phyloP scores from a whole-genome alignment of 2,888 invertebrate genomes.

The Luffia ferchaultella region DNA sequence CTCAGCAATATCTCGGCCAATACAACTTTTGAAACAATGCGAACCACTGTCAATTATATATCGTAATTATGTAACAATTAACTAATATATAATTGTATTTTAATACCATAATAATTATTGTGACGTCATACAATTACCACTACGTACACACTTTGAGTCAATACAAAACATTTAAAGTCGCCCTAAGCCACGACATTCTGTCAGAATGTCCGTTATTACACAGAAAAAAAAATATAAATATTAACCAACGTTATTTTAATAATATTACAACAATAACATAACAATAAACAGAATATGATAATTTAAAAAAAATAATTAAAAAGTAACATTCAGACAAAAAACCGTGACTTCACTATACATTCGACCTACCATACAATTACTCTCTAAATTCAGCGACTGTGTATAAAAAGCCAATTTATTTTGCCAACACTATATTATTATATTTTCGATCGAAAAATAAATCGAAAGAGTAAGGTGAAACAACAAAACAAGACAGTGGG shows the following conservation, averaged over 20 bases:
- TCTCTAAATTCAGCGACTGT: slow-evolving; percentile 45
- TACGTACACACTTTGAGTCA: slow-evolving; percentile 42
- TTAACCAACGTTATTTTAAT: no score
- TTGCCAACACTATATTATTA: slow-evolving; percentile 37
- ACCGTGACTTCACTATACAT: slow-evolving; percentile 38
- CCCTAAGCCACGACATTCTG: slow-evolving; percentile 35
- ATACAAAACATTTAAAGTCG: slow-evolving; percentile 41
- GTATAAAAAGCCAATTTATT: slow-evolving; percentile 40
- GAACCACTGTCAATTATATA: slow-evolving; percentile 40
- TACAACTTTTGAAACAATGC: slow-evolving; percentile 60
- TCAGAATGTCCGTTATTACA: slow-evolving; percentile 12
- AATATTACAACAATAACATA: background rate
- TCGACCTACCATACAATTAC: slow-evolving; percentile 47
- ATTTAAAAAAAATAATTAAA: background rate
- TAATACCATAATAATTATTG: slow-evolving; percentile 50
- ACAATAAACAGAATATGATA: background rate
- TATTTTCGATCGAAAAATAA: slow-evolving; percentile 20
- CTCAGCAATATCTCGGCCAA: slow-evolving; percentile 54
- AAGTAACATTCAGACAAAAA: slow-evolving; percentile 27
- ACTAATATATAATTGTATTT: slow-evolving; percentile 34
- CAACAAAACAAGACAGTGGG: no score
- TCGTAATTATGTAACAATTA: slow-evolving; percentile 56
- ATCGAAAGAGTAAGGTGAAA: slow-evolving; percentile 8
- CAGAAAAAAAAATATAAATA: background rate
- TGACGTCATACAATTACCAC: slow-evolving; percentile 36